phyloP scores from a whole-genome alignment of 2,888 invertebrate genomes.

The Sepioteuthis lessoniana region DNA sequence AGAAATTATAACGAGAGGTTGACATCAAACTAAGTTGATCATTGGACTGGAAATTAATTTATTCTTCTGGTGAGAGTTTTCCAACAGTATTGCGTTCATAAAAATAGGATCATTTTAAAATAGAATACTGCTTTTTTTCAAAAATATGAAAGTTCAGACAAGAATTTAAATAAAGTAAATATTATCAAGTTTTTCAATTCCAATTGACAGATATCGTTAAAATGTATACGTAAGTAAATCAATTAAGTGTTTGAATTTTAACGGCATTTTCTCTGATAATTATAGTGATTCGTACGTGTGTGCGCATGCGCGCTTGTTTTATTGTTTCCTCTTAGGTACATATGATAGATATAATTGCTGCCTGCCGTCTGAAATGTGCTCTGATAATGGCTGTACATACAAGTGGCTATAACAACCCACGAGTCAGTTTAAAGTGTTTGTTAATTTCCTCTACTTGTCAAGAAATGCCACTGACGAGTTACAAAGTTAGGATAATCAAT shows the following conservation, averaged over 20 bases:
- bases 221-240: background rate
- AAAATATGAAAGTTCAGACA: no score
- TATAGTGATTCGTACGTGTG: background rate
- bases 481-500: background rate
- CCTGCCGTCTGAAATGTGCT: no score
- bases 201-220: background rate
- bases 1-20: no score
- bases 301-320: background rate
- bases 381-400: background rate
- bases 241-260: background rate
- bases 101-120: no score
- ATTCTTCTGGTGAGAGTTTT: no score
- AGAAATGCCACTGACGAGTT: background rate
- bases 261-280: background rate
- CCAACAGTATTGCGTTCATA: no score
- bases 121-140: no score
- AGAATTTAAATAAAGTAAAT: background rate
- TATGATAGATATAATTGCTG: no score
- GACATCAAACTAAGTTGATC: no score
- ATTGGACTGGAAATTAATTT: no score
- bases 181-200: background rate
- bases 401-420: background rate
- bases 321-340: no score
- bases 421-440: slow-evolving; percentile 4
- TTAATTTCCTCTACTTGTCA: background rate